Percentiles rank a stretch among this genome's conserved stretches.
phyloP scores from a whole-genome alignment of 23 tunicate genomes.

The Ascidia mentula region DNA sequence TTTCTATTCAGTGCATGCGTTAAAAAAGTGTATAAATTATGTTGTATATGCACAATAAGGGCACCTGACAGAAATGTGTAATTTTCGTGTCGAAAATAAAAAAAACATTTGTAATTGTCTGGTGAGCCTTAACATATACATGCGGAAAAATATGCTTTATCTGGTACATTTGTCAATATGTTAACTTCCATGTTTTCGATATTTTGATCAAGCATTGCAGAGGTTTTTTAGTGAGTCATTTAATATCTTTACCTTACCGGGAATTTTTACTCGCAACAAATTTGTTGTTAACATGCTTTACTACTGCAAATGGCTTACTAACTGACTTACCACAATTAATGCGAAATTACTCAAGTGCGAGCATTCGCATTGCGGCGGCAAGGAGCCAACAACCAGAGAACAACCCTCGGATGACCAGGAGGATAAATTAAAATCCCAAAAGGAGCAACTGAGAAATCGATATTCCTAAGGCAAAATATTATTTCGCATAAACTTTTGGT shows the following conservation, averaged over 20 bases:
- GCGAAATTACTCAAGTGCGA: constrained; percentile 26
- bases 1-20: neutral
- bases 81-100: no score
- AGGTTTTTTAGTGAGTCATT: neutral
- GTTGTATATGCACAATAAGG: neutral
- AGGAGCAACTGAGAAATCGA: constrained; percentile 9
- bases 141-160: no score
- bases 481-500: neutral
- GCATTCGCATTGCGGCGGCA: constrained; percentile 1
- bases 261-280: no score
- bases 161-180: no score
- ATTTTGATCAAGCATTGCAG: no score
- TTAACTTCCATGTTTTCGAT: no score
- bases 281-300: no score
- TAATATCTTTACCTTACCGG: no score
- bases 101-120: no score
- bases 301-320: no score
- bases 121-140: no score
- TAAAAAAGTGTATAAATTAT: neutral
- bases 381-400: neutral
- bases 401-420: constrained; percentile 22
- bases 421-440: neutral
- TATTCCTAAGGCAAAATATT: constrained; percentile 13
- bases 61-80: no score
- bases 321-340: constrained; percentile 16